Evolutionary conservation across 2,888 invertebrate genomes (phyloP).

Genomic region (Himalopsyche japonica): DNA sequence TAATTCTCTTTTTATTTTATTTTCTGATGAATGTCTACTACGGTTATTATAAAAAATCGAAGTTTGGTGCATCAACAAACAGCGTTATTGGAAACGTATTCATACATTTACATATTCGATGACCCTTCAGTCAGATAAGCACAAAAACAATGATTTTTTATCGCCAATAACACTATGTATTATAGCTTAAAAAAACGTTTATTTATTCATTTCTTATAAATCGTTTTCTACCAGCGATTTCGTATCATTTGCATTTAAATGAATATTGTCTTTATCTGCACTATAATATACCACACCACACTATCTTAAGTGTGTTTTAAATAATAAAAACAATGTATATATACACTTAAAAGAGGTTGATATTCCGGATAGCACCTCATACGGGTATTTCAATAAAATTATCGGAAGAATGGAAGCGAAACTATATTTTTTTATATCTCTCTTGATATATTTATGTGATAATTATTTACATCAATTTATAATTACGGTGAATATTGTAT

Average conservation of each 20-base stretch:
- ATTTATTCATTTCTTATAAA: background rate
- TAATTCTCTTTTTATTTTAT: no score
- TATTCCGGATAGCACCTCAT: background rate
- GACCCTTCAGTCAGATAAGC: background rate
- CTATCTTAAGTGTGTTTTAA: background rate
- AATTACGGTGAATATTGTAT: no score
- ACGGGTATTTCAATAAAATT: background rate
- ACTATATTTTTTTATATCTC: no score
- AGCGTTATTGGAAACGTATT: background rate
- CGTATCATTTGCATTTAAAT: background rate
- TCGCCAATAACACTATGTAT: background rate
- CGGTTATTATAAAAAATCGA: background rate
- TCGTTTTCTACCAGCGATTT: background rate
- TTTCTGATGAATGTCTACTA: no score
- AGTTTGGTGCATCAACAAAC: background rate
- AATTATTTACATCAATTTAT: no score
- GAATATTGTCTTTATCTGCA: background rate
- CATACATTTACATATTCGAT: background rate
- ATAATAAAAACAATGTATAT: background rate
- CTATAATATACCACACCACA: background rate
- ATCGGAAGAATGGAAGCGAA: no score
- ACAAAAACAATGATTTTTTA: background rate
- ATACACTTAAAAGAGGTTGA: background rate
- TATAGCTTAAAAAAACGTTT: background rate
- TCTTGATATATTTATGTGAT: no score